Evolutionary conservation across 2,113 vertebrate species (phyloP).

Genomic region (Pongo pygmaeus): DNA sequence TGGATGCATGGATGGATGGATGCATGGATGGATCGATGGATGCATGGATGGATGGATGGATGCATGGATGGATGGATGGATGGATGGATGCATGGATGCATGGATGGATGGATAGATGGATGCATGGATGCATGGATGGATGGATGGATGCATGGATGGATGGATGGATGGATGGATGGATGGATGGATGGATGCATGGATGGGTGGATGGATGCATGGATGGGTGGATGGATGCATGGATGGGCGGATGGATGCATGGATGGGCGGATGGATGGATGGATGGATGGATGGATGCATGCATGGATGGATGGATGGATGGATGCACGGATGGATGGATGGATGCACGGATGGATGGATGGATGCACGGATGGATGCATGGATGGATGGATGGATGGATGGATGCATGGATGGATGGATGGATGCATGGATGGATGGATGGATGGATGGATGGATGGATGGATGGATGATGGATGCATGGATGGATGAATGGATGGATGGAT

Average conservation of each 20-base stretch:
- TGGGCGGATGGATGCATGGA: fast-evolving
- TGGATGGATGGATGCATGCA: no score
- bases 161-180: fast-evolving
- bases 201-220: neutral
- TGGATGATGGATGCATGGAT: no score
- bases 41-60: no score
- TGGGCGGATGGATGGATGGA: fast-evolving
- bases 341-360: fast-evolving
- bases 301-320: neutral
- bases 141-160: neutral
- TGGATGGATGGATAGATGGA: fast-evolving
- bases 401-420: fast-evolving
- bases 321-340: neutral
- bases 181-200: fast-evolving
- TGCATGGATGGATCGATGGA: no score
- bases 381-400: no score
- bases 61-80: fast-evolving
- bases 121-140: no score
- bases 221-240: fast-evolving
- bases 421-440: fast-evolving
- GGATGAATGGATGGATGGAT: no score
- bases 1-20: fast-evolving
- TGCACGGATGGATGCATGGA: no score
- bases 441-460: no score
- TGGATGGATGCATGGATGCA: no score